Conservation (phyloP, 2,113 vertebrate genomes). For the Psittacus erithacus region DNA sequence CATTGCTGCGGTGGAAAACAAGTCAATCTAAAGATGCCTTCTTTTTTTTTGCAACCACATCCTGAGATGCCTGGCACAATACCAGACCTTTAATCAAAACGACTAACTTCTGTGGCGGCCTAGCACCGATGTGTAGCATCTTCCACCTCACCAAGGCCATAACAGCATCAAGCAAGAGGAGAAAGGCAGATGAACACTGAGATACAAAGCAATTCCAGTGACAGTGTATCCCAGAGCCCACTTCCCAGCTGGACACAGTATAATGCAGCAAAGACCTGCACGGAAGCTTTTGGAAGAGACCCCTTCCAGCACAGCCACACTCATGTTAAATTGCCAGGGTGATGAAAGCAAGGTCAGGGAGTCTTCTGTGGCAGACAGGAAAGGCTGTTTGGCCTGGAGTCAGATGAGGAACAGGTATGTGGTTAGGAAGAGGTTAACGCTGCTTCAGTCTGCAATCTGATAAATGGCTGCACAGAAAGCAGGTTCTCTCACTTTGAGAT, state of each 20-base stretch:
- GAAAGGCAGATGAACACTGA: fast-evolving
- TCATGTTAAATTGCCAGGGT: fast-evolving
- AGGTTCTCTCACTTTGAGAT: conserved; percentile 95
- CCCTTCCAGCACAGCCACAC: fast-evolving
- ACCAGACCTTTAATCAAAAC: background rate
- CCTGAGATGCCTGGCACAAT: fast-evolving
- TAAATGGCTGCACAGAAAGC: conserved; percentile 91
- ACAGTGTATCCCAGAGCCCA: fast-evolving
- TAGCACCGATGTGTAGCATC: fast-evolving
- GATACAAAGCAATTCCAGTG: fast-evolving
- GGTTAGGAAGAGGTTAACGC: conserved; percentile 74
- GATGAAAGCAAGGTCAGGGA: background rate
- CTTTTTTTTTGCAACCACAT: background rate
- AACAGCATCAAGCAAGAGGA: background rate
- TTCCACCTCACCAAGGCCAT: background rate
- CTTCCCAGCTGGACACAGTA: fast-evolving
- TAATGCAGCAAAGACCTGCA: fast-evolving
- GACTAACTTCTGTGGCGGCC: too few relatives aligned
- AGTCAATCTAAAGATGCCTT: background rate
- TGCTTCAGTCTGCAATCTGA: conserved; percentile 80
- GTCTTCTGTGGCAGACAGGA: background rate
- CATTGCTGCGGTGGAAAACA: fast-evolving
- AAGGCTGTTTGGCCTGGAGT: background rate
- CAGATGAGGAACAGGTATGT: background rate
- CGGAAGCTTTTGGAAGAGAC: fast-evolving